These are phyloP conservation scores for Falcunculus frontatus DNA, from an alignment of 2,113 vertebrate species.

Conservation along the genomic window DNA sequence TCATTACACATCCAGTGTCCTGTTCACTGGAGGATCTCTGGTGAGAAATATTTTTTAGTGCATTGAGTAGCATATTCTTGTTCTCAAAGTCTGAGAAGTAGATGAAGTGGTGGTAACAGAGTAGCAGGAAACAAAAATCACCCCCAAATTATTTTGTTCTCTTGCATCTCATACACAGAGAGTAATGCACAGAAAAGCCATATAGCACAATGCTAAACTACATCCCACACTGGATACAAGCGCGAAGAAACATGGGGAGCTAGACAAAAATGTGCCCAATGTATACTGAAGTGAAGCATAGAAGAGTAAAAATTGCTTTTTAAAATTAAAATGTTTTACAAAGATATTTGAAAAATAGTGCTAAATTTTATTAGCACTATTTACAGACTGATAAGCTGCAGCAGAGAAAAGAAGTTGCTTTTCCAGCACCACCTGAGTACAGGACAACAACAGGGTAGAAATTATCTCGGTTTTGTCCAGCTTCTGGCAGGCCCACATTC, in stretches of 20 bases:
- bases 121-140: slow-evolving; percentile 3
- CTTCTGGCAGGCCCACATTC: background rate
- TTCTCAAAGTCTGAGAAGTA: slow-evolving; percentile 40
- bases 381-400: background rate
- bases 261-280: background rate
- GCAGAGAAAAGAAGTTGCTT: background rate
- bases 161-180: background rate
- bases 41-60: slow-evolving; percentile 1
- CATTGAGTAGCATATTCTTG: background rate
- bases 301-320: background rate
- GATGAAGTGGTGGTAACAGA: slow-evolving; percentile 9
- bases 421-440: background rate
- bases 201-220: background rate
- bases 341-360: background rate
- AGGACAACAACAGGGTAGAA: background rate
- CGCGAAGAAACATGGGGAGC: background rate
- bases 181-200: background rate
- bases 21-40: background rate
- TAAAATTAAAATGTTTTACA: background rate
- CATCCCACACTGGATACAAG: background rate
- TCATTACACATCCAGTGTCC: slow-evolving; percentile 50
- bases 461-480: background rate
- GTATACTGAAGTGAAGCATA: background rate
- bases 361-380: background rate
- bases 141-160: background rate